phyloP scores from a whole-genome alignment of 2,113 vertebrate genomes.

The Forbesichthys papilliferus region DNA sequence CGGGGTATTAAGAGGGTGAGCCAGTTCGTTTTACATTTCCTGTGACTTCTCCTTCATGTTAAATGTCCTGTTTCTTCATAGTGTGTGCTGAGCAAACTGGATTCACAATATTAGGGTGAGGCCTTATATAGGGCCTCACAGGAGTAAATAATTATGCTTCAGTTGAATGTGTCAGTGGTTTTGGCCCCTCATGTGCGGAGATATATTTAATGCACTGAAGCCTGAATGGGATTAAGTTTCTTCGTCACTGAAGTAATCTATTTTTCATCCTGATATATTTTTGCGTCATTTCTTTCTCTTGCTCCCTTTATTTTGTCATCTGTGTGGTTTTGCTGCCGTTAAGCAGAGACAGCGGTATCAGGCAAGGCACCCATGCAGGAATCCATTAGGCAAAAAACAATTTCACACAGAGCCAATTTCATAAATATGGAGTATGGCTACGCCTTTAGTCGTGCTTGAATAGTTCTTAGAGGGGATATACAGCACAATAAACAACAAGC shows the following conservation, averaged over 20 bases:
- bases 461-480: conserved; percentile 76
- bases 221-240: background rate
- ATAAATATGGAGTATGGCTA: conserved; percentile 81
- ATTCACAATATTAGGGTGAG: too few species aligned
- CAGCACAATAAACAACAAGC: conserved; percentile 77
- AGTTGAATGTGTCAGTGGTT: too few species aligned
- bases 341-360: conserved; percentile 67
- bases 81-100: background rate
- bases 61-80: background rate
- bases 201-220: background rate
- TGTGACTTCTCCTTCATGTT: background rate
- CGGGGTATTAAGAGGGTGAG: conserved; percentile 4
- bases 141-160: too few species aligned
- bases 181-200: background rate
- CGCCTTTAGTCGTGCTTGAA: conserved; percentile 75
- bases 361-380: conserved; percentile 74
- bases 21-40: background rate
- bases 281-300: conserved; percentile 27
- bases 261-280: conserved; percentile 25
- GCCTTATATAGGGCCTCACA: too few species aligned
- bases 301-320: conserved; percentile 51
- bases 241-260: background rate
- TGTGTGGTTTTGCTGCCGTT: conserved; percentile 65
- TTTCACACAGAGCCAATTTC: conserved; percentile 83
- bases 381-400: conserved; percentile 84